Evolutionary conservation across 1,140 invertebrate genomes (phyloP), one percentile per base, ranked within the genome.

Genomic region (Eriocheir sinensis): DNA sequence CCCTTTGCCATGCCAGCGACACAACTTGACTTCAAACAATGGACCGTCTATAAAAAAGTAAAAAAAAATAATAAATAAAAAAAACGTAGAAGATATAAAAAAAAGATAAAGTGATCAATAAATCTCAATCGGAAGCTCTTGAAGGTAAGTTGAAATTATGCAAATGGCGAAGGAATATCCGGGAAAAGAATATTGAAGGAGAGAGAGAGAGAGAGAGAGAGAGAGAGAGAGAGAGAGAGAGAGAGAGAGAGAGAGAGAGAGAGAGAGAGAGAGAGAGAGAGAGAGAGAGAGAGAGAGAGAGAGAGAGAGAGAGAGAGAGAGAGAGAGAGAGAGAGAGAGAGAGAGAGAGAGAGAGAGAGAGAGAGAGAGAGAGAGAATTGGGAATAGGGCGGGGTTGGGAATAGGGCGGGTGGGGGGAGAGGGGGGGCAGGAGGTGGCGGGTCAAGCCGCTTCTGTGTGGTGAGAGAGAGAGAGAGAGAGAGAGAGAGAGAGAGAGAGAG

Each of bases 61-160:
- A n/a, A 2, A 72, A 72, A 72, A 72, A 72, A 72, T n/a, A n/a
- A 88, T 41, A 36, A 4, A 8, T 88, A 30, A n/a, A 88, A 88
- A 88, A 80, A 30, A 27, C 79, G 34, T 80, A 27, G 79, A 80
- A 38, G 34, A 86, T 36, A 40, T 44, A 38, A 3, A 0, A 32
- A 30, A 27, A 2, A 38, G 34, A 48, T 17, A 83, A 83, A 32
- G 36, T 72, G n/a, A 41, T 9, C 4, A 17, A 90, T 92, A 92
- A 92, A 92, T 92, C 90, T 92, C 90, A 92, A 92, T 92, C 81
- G 90, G 72, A 92, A 92, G 81, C 60, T 92, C 90, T 36, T 81
- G 79, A 92, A 92, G 79, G 72, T 36, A 44, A 41, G 90, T 80
- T 92, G 72, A 92, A n/a, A 92, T 92, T 92, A 92, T 92, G 90